A percentile compares a stretch with the other conserved stretches of the same genome.
Conservation (phyloP, 2,888 invertebrate genomes). For the Caenorhabditis sp. region DNA sequence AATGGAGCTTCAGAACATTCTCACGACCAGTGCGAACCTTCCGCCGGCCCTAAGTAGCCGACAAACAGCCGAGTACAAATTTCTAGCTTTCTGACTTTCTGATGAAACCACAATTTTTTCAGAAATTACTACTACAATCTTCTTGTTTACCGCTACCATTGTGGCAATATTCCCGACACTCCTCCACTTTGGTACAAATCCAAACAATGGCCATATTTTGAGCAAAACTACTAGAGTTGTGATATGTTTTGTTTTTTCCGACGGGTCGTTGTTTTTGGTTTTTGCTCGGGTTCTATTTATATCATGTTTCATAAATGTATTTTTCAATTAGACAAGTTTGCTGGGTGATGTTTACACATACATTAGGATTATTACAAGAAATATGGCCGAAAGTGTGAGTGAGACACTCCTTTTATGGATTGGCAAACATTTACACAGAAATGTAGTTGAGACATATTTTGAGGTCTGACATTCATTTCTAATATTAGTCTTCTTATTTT, state of each 20-base stretch:
- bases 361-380: not conserved
- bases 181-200: slow-evolving; percentile 42
- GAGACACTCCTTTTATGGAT: not conserved
- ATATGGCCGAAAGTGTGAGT: not conserved
- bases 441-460: not conserved
- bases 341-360: not conserved
- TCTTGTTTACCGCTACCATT: slow-evolving; percentile 41
- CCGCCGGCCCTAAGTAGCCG: no score
- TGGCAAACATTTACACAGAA: not conserved
- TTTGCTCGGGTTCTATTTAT: not conserved
- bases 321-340: slow-evolving; percentile 1
- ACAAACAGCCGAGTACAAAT: no score
- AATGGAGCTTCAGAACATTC: no score
- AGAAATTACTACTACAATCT: slow-evolving; percentile 23
- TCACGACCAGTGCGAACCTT: no score
- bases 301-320: not conserved
- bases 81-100: no score
- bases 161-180: slow-evolving; percentile 39
- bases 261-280: not conserved
- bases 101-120: no score
- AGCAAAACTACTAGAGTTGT: not conserved
- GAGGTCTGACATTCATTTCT: not conserved
- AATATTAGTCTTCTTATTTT: not conserved
- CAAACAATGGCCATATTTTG: slow-evolving; percentile 49
- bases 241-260: not conserved